These are phyloP conservation scores for Troides helena DNA, from an alignment of 2,888 invertebrate genomes.

Conservation along the genomic window DNA sequence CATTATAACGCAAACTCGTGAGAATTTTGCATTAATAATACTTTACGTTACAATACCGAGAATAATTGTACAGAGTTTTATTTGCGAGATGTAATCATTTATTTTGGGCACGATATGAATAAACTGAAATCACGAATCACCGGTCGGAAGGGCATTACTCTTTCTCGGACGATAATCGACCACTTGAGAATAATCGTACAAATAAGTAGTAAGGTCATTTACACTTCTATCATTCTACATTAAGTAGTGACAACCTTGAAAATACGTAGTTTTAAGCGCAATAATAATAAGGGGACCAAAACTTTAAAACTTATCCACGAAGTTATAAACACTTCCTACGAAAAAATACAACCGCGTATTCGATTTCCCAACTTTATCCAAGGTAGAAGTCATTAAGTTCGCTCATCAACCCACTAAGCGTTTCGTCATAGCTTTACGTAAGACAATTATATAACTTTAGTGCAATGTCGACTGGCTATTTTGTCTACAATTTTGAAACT, in stretches of 20 bases:
- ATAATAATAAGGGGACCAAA: background rate
- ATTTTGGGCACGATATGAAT: constrained; percentile 56
- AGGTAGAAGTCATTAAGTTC: constrained; percentile 59
- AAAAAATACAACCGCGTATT: constrained; percentile 27
- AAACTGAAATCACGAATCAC: constrained; percentile 60
- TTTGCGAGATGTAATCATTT: constrained; percentile 37
- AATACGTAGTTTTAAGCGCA: background rate
- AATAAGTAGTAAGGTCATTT: constrained; percentile 26
- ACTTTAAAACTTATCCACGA: background rate
- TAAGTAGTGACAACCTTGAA: constrained; percentile 6
- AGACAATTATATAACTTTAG: constrained; percentile 61
- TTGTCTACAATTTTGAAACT: constrained; percentile 15
- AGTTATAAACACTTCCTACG: constrained; percentile 21
- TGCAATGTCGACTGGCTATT: constrained; percentile 35
- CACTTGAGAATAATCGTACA: constrained; percentile 37
- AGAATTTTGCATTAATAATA: background rate
- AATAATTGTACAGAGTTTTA: constrained; percentile 46
- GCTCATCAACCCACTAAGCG: constrained; percentile 50
- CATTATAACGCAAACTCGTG: background rate
- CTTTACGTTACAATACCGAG: constrained; percentile 32
- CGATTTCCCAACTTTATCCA: constrained; percentile 37
- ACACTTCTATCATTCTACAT: constrained; percentile 12
- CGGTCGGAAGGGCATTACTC: constrained; percentile 70
- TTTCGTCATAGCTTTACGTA: constrained; percentile 70
- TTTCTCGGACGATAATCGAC: constrained; percentile 47